Evolutionary conservation across 2,113 vertebrate species (phyloP), one percentile per base, ranked within the genome.

Genomic region (Lagopus muta): DNA sequence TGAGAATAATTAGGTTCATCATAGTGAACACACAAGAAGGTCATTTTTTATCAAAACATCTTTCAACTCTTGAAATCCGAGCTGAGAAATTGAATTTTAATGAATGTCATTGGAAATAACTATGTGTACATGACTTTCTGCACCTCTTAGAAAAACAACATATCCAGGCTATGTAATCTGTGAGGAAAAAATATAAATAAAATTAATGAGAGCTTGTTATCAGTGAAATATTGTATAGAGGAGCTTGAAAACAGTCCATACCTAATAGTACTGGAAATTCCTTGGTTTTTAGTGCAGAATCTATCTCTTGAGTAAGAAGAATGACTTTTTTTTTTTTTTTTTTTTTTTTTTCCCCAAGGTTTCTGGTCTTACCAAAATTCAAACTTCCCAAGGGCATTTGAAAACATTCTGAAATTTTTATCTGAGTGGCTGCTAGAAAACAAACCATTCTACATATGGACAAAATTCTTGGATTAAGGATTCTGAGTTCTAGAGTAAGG

Each of bases 341-440:
- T 38, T 38, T n/a, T 36, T 36, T 36, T 36, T 36, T 36, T 36
- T 3, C 36, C 36, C 36, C 36, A 38, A 38, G 65, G 21, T 94
- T 96, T 93, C 71, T 84, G 67, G 65, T 32, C n/a, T 60, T 88
- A 88, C 11, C 25, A 82, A 76, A 80, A 83, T 85, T 28, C 30
- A 67, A 20, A 47, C 14, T 73, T 74, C 38, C 17, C 15, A 77
- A 85, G 16, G 28, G 20, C 47, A 19, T 32, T 2, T 18, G 19
- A 71, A 88, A 87, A 18, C 24, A 55, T 2, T 71, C 2, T 71
- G 67, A 34, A 92, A 62, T 6, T 18, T 5, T 58, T 82, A 22
- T 12, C 0, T 9, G 72, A 73, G 38, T 36, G 61, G 36, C 24
- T 62, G 4, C 6, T 75, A 52, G 24, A 10, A 76, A 78, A 73